Base-by-base conservation (phyloP, 2,113 vertebrate species). In the Equus quagga region DNA sequence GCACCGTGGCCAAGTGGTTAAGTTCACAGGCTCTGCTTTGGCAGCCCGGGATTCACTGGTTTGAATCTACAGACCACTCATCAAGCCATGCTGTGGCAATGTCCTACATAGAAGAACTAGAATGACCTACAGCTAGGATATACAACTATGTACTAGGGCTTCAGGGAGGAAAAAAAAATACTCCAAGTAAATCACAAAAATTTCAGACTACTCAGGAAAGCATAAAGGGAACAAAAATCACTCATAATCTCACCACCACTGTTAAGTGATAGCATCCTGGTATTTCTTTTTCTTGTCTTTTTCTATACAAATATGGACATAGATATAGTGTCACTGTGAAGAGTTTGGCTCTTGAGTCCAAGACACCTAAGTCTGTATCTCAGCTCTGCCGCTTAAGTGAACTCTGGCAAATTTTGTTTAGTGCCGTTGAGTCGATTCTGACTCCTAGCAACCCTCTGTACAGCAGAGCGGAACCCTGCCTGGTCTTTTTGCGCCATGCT, bases 211-310 rank as follows among this genome's bases (percentile, higher is more conserved):
- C 6, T 69, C 19, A 46, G 62, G 36, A 86, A 96, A 96, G 67
- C 36, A 91, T 36, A 96, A 88, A 41, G 70, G 78, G 54, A 97
- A 83, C 26, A 88, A 96, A 97, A 80, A 23, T 83, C 69, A 96
- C 62, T 76, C 24, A 86, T 79, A 75, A 83, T 78, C 67, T 73
- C 44, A 80, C 36, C 49, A 82, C 49, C 10, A 79, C 65, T 80
- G 75, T 69, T 70, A 91, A 76, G 65, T 73, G 67, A 33, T 75
- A 86, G 67, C 69, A 93, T 64, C 36, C 33, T 96, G 13, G 19
- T 87, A 19, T 83, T 26, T 58, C 14, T 84, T 64, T 94, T 89
- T 86, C 62, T 89, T 91, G 46, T 36, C 75, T 54, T 80, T 87
- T 97, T 81, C 87, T 94, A 33, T 75, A 75, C 28, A 89, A 94